These are phyloP conservation scores for Colius striatus DNA, from an alignment of 2,113 vertebrate species.

Conservation along the genomic window DNA sequence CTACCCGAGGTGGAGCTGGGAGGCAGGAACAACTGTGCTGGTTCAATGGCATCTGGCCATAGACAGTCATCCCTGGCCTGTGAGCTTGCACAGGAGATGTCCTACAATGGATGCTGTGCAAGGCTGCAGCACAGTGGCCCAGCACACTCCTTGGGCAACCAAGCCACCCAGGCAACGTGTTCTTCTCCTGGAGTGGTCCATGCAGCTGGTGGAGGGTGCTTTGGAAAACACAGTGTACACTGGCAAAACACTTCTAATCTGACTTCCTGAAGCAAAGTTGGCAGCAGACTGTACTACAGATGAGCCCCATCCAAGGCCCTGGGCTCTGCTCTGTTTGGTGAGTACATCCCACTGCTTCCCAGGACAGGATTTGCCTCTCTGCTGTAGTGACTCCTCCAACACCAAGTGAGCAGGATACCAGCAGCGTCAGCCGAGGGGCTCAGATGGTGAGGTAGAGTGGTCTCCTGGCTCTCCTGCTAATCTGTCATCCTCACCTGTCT, in stretches of 20 bases:
- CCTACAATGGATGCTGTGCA: fast-evolving
- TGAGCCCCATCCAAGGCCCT: background rate
- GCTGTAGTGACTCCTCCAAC: background rate
- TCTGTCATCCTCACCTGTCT: background rate
- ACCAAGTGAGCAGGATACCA: background rate
- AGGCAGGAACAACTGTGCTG: background rate
- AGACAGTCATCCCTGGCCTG: fast-evolving
- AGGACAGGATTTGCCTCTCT: background rate
- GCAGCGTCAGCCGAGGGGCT: too few relatives aligned
- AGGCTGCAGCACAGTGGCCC: background rate
- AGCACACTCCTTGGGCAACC: background rate
- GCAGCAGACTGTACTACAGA: background rate
- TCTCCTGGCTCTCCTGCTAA: background rate
- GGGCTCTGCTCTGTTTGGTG: background rate
- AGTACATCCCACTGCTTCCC: background rate
- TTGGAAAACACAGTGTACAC: background rate
- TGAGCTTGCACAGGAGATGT: fast-evolving
- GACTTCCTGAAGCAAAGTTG: background rate
- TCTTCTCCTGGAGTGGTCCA: background rate
- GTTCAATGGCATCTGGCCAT: background rate
- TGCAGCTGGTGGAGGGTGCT: background rate
- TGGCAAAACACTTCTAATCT: background rate
- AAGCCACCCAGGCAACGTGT: fast-evolving
- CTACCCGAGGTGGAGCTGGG: background rate
- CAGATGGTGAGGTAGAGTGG: background rate